Evolutionary conservation across 2,888 invertebrate species (phyloP).

Genomic region (Leptarthrus brevirostris): DNA sequence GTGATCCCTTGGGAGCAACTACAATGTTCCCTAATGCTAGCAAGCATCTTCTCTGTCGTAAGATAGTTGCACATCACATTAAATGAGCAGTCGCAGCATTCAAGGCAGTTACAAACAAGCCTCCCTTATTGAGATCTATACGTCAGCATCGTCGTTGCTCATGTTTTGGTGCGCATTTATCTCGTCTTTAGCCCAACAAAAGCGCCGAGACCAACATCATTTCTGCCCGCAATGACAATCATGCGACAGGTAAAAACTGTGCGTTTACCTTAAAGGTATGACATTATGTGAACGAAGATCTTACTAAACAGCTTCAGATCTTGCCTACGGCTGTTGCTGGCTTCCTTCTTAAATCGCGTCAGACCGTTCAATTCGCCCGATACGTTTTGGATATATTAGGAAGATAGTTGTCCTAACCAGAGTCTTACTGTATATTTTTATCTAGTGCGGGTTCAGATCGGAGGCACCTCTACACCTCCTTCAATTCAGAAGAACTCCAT

Average conservation of each 20-base stretch:
- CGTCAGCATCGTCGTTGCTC: conserved; percentile 22
- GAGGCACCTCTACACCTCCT: conserved; percentile 3
- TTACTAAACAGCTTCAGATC: conserved; percentile 30
- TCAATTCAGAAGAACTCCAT: conserved; percentile 1
- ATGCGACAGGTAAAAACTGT: conserved; percentile 35
- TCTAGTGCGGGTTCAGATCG: background rate
- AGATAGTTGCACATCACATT: background rate
- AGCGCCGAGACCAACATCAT: conserved; percentile 24
- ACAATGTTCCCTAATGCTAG: background rate
- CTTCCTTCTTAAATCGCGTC: conserved; percentile 35
- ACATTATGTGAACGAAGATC: conserved; percentile 44
- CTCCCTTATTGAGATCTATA: conserved; percentile 43
- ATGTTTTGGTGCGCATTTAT: conserved; percentile 35
- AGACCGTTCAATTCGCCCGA: conserved; percentile 5
- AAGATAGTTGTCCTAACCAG: conserved; percentile 26
- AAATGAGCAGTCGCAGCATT: conserved; percentile 2
- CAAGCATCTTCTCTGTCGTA: background rate
- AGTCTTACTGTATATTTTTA: conserved; percentile 1
- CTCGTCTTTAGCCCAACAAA: conserved; percentile 9
- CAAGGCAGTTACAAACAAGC: background rate
- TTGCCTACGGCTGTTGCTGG: conserved; percentile 1
- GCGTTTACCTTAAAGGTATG: conserved; percentile 40
- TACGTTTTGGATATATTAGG: conserved; percentile 43
- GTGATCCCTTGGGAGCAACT: conserved; percentile 42
- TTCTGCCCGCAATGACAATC: conserved; percentile 39